Conservation (phyloP, 1,140 invertebrate genomes). For the Brachionus rotundiformis region DNA sequence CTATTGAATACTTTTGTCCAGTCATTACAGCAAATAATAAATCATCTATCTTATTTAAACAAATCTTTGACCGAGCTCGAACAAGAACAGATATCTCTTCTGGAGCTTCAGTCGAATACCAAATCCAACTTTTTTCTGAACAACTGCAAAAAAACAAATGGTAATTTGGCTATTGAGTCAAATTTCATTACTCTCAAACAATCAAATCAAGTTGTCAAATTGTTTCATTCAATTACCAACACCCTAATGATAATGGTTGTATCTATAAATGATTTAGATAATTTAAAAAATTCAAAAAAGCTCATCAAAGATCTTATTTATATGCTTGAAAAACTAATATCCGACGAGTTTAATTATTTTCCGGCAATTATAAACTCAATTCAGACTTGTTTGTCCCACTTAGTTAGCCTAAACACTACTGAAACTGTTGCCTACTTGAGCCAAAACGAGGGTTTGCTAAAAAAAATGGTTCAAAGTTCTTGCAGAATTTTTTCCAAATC, state of each 20-base stretch:
- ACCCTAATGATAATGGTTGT: slow-evolving; percentile 14
- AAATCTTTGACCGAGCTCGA: background rate
- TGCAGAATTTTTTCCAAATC: slow-evolving; percentile 23
- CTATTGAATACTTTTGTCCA: background rate
- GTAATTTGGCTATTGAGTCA: background rate
- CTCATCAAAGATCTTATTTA: background rate
- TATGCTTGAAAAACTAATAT: slow-evolving; percentile 25
- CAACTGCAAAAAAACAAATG: background rate
- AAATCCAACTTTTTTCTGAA: background rate
- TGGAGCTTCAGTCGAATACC: background rate
- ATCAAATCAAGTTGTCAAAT: slow-evolving; percentile 29
- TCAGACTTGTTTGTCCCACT: slow-evolving; percentile 32
- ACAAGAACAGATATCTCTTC: slow-evolving; percentile 3
- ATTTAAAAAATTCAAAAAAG: slow-evolving; percentile 8
- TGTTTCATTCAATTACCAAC: slow-evolving; percentile 42
- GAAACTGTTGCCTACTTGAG: background rate
- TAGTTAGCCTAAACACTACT: background rate
- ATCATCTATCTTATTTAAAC: background rate
- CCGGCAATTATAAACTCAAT: slow-evolving; percentile 40
- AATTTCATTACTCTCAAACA: slow-evolving; percentile 30
- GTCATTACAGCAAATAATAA: slow-evolving; percentile 8
- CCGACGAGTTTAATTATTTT: slow-evolving; percentile 47
- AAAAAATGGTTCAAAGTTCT: background rate
- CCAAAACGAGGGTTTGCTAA: background rate
- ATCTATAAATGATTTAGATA: slow-evolving; percentile 2